Evolutionary conservation across 1,140 invertebrate genomes (phyloP), one percentile per base, ranked within the genome.

Genomic region (Drosophila suzukii): DNA sequence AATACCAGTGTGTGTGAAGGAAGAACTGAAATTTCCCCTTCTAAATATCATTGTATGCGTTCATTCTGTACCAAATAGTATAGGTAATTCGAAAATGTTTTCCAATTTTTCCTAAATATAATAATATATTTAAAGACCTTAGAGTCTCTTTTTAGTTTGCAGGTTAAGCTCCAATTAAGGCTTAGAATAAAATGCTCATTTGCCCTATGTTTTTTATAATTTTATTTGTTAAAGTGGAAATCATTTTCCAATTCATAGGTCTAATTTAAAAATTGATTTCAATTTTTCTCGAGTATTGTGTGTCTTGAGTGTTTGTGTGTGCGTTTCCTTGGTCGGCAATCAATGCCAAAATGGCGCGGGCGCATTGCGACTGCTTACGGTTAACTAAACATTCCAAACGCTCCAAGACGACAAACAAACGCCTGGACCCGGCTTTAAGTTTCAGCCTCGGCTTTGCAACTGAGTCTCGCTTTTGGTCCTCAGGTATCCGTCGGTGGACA

Each of bases 341-440:
- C 81, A 85, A 85, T 85, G 81, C 82, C 81, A 86, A 81, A 85
- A 85, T 85, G 78, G 81, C 62, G 79, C 79, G 83, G 75, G 75
- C 60, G 79, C 82, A 79, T 63, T 62, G 71, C 71, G 58, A 79
- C 79, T 79, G 66, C 81, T 86, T 86, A 82, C 83, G 83, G 82
- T 88, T 86, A 88, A 83, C 83, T 83, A 89, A 83, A 73, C 83
- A 88, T 88, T 88, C 83, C 83, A 89, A 86, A 82, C 65, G 62
- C 66, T 83, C 81, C 72, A 84, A 83, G 63, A 82, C 46, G 66
- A 66, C 47, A 47, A 59, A 71, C 44, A 56, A 50, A 70, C 27
- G 41, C 12, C 43, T 17, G 43, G 24, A 27, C 61, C 36, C 44
- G 27, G n/a, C 39, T 32, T 66, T 46, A 15, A 32, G 67, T 57